phyloP scores from a whole-genome alignment of 2,113 vertebrate species.

The Cyanoramphus novaezelandiae region DNA sequence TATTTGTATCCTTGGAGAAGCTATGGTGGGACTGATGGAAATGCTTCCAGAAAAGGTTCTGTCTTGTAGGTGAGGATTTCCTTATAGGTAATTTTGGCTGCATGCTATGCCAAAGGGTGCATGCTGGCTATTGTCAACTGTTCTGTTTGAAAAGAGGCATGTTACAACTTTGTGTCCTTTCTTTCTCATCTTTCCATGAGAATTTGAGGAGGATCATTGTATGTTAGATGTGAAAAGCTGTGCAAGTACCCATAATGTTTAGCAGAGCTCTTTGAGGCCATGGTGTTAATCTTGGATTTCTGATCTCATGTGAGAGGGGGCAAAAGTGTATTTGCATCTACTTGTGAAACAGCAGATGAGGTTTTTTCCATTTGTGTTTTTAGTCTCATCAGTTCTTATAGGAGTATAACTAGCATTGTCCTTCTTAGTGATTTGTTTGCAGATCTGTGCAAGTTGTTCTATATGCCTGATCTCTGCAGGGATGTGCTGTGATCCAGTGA shows the following conservation, averaged over 20 bases:
- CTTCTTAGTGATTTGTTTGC: neutral
- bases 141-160: fast-evolving
- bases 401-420: neutral
- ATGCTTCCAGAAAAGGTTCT: neutral
- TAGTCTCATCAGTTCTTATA: neutral
- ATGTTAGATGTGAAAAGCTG: neutral
- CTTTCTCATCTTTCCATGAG: neutral
- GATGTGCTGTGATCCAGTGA: neutral
- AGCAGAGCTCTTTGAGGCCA: neutral
- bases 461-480: neutral
- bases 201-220: neutral
- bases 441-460: neutral
- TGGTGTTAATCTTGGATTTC: neutral
- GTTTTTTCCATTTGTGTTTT: neutral
- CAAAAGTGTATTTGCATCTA: neutral
- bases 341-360: neutral
- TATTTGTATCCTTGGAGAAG: neutral
- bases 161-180: neutral
- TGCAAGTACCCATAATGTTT: neutral
- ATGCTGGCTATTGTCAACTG: neutral
- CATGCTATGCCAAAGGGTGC: neutral
- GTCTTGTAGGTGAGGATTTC: neutral
- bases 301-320: neutral
- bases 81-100: neutral
- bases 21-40: fast-evolving